These are phyloP conservation scores for Habropoda laboriosa DNA, from an alignment of 1,140 invertebrate genomes.

Conservation along the genomic window DNA sequence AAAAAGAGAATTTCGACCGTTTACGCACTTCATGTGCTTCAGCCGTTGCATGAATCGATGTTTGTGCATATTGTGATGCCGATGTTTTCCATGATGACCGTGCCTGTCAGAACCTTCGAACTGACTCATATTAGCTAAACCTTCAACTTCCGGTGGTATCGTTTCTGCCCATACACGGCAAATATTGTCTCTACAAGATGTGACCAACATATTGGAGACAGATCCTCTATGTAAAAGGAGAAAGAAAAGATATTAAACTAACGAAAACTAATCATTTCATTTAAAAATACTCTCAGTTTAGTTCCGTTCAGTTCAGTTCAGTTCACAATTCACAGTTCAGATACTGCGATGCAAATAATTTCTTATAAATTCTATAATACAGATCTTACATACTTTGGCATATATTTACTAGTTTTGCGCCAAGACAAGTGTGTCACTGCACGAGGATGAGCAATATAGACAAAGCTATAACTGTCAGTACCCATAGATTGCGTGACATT, in stretches of 20 bases:
- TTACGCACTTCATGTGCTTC: slow-evolving; percentile 95
- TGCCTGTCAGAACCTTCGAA: slow-evolving; percentile 88
- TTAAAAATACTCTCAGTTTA: too few species aligned
- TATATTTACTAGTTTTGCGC: slow-evolving; percentile 99
- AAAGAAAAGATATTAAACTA: background rate
- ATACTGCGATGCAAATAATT: background rate
- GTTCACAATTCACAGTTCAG: too few species aligned
- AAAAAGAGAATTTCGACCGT: background rate
- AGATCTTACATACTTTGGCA: slow-evolving; percentile 95
- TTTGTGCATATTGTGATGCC: slow-evolving; percentile 94
- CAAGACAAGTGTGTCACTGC: slow-evolving; percentile 98
- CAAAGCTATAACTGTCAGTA: slow-evolving; percentile 93
- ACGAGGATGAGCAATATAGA: slow-evolving; percentile 97
- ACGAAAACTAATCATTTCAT: too few species aligned
- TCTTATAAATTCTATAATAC: background rate
- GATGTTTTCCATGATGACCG: slow-evolving; percentile 91
- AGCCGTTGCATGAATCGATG: slow-evolving; percentile 97
- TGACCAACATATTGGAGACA: slow-evolving; percentile 98
- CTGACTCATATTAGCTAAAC: slow-evolving; percentile 93
- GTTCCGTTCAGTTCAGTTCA: too few species aligned
- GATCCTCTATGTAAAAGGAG: slow-evolving; percentile 87
- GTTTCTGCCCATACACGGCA: slow-evolving; percentile 99
- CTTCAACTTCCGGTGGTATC: slow-evolving; percentile 95
- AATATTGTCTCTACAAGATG: slow-evolving; percentile 99
- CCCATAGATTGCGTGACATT: slow-evolving; percentile 80